A percentile compares a stretch with the other conserved stretches of the same genome.
Conservation (phyloP, 1,140 invertebrate species). For the Cryptotermes secundus region DNA sequence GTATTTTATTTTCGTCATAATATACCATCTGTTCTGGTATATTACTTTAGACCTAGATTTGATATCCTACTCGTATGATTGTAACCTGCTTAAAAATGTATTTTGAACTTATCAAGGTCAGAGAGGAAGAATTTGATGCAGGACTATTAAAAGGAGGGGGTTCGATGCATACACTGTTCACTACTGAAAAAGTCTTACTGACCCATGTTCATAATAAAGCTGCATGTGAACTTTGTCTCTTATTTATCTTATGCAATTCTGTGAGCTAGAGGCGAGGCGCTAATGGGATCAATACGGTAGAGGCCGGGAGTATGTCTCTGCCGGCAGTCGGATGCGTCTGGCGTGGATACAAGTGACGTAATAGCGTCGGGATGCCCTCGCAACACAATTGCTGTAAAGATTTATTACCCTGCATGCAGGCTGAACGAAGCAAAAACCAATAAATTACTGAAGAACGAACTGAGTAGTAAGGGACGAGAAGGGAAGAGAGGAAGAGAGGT, state of each 20-base stretch:
- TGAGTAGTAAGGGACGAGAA: background rate
- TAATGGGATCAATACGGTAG: background rate
- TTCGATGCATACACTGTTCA: too few relatives aligned
- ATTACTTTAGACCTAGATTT: too few relatives aligned
- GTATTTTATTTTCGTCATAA: too few relatives aligned
- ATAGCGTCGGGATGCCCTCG: constrained; percentile 12
- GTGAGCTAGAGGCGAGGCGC: background rate
- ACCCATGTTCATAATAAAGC: background rate
- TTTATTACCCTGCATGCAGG: constrained; percentile 9
- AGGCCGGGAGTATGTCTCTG: background rate
- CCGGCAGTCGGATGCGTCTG: background rate
- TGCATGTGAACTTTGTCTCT: background rate
- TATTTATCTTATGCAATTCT: background rate
- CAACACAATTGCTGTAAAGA: constrained; percentile 19
- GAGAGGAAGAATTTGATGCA: too few relatives aligned
- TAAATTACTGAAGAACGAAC: constrained; percentile 14
- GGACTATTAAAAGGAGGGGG: background rate
- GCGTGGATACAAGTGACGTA: constrained; percentile 5
- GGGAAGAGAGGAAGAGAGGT: background rate
- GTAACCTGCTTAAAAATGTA: too few relatives aligned
- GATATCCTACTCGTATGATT: too few relatives aligned
- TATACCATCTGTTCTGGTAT: too few relatives aligned
- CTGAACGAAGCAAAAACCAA: constrained; percentile 18
- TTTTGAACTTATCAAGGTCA: background rate
- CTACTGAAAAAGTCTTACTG: background rate